Percentiles rank a stretch among this genome's conserved stretches.
Conservation (phyloP, 2,888 invertebrate genomes). For the Lissocephala sabroskyi region DNA sequence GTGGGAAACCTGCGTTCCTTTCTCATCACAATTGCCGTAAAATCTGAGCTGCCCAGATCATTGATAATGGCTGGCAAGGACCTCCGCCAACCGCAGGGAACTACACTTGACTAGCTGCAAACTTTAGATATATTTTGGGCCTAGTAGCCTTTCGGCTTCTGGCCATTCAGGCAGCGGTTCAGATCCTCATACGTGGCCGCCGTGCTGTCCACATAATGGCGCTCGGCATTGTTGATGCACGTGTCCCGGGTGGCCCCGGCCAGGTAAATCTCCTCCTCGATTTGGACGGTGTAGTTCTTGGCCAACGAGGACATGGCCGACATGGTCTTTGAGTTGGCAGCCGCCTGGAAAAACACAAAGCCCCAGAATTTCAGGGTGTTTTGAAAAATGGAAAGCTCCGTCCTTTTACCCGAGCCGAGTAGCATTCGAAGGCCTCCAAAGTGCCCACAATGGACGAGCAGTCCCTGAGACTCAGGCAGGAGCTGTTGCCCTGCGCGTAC, state of each 20-base stretch:
- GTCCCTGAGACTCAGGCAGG: conserved; percentile 17
- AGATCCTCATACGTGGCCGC: conserved; percentile 20
- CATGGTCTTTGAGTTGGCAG: conserved; percentile 27
- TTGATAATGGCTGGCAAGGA: too few relatives aligned
- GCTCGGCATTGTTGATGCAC: conserved; percentile 31
- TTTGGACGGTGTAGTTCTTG: not conserved
- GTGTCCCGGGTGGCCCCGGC: conserved; percentile 6
- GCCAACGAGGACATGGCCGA: conserved; percentile 29
- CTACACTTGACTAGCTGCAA: too few relatives aligned
- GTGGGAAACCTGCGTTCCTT: conserved; percentile 39
- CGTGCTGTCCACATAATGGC: conserved; percentile 21
- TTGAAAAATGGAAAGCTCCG: too few relatives aligned
- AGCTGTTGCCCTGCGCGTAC: not conserved
- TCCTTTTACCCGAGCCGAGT: conserved; percentile 27
- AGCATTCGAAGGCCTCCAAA: conserved; percentile 32
- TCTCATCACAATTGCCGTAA: conserved; percentile 40
- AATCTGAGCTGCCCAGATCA: too few relatives aligned
- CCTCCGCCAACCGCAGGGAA: too few relatives aligned
- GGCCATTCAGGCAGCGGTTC: conserved; percentile 23
- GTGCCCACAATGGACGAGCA: conserved; percentile 23
- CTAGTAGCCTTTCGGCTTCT: too few relatives aligned
- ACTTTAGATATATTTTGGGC: too few relatives aligned
- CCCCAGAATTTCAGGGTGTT: not conserved
- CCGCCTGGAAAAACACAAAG: conserved; percentile 13
- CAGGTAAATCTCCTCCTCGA: conserved; percentile 5